These are phyloP conservation scores for Ctenochaetus hawaiiensis DNA, from an alignment of 2,797 vertebrate genomes.

Conservation along the genomic window DNA sequence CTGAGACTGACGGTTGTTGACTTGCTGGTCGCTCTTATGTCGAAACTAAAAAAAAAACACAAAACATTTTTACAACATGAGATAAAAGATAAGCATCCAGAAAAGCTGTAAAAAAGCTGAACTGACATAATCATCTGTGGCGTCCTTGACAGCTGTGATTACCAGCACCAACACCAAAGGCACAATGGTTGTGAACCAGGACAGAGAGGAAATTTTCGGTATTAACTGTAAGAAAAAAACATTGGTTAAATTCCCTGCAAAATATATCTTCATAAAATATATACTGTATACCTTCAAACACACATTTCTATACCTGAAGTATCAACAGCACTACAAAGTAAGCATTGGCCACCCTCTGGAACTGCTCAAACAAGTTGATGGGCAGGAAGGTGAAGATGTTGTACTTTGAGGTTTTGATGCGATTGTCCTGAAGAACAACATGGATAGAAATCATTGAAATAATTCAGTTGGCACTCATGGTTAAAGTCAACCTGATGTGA, in stretches of 20 bases:
- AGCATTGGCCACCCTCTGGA: conserved; percentile 89
- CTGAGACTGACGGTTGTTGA: conserved; percentile 88
- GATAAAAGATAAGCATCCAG: not conserved
- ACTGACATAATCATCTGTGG: conserved; percentile 90
- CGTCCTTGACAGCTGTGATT: conserved; percentile 91
- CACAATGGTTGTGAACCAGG: conserved; percentile 92
- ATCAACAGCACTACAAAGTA: conserved; percentile 88
- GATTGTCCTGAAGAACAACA: conserved; percentile 85
- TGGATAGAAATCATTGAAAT: conserved; percentile 6
- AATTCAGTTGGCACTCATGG: not conserved
- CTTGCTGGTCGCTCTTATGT: conserved; percentile 86
- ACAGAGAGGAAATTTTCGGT: conserved; percentile 90
- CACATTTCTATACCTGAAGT: conserved; percentile 79
- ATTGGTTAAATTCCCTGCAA: no score
- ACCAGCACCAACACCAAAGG: conserved; percentile 90
- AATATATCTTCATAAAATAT: rapidly evolving
- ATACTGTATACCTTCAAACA: not conserved
- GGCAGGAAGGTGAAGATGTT: conserved; percentile 91
- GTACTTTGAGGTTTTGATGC: conserved; percentile 91
- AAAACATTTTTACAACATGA: not conserved
- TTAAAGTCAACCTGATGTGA: not conserved
- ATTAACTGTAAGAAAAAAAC: conserved; percentile 84
- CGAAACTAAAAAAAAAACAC: conserved; percentile 81
- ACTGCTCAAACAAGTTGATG: conserved; percentile 93
- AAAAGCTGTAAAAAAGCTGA: conserved; percentile 4